A percentile compares a stretch with the other conserved stretches of the same genome.
Conservation (phyloP, 2,797 vertebrate genomes). For the Danio albolineatus region DNA sequence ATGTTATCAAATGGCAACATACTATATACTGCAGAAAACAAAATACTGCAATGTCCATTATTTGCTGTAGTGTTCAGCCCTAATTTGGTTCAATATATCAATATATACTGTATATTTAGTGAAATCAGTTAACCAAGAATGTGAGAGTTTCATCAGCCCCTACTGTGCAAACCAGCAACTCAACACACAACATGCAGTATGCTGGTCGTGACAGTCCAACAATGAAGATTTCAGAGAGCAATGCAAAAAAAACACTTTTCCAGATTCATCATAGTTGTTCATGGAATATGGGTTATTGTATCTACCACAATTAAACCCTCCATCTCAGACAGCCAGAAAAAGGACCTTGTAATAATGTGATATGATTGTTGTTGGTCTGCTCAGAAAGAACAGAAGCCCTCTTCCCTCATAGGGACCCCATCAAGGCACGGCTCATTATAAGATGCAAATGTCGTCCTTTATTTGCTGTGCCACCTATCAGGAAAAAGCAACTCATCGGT, state of each 20-base stretch:
- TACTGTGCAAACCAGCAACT: too few species aligned
- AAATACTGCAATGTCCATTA: too few species aligned
- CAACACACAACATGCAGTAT: background rate
- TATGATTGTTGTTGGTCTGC: constrained; percentile 18
- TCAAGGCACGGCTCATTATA: constrained; percentile 52
- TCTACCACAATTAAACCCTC: background rate
- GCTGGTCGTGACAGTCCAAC: background rate
- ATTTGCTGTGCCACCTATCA: constrained; percentile 41
- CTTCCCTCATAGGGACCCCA: background rate
- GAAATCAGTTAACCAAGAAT: too few species aligned
- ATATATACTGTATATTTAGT: too few species aligned
- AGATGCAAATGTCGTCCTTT: constrained; percentile 62
- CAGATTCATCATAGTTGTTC: background rate
- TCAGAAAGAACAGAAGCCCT: background rate
- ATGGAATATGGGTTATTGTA: background rate
- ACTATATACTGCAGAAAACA: too few species aligned
- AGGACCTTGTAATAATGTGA: constrained; percentile 9
- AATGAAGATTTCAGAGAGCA: background rate
- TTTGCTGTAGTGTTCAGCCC: too few species aligned
- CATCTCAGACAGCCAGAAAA: background rate
- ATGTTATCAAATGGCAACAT: too few species aligned
- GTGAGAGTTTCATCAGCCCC: too few species aligned
- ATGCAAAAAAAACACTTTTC: background rate
- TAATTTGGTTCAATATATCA: too few species aligned
- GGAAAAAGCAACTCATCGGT: constrained; percentile 13